phyloP scores from a whole-genome alignment of 2,113 vertebrate genomes.

The Amblyornis subalaris region DNA sequence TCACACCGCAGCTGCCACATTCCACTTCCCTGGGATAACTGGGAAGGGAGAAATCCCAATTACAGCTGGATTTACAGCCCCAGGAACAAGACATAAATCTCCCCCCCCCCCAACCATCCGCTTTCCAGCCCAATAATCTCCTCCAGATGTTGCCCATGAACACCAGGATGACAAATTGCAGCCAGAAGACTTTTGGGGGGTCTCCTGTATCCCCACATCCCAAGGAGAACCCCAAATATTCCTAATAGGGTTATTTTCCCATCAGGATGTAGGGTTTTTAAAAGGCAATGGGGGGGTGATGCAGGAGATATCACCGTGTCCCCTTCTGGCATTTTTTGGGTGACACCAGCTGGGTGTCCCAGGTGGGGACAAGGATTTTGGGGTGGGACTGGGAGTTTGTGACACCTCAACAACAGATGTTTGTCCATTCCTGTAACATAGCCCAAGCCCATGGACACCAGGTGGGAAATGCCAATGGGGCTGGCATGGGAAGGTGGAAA shows the following conservation, averaged over 20 bases:
- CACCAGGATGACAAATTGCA: neutral
- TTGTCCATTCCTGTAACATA: rapidly evolving
- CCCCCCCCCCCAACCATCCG: neutral
- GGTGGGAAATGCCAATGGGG: rapidly evolving
- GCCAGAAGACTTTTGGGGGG: neutral
- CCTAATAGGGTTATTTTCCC: neutral
- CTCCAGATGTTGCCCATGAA: constrained; percentile 69
- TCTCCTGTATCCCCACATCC: neutral
- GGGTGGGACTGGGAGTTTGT: neutral
- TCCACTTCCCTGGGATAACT: constrained; percentile 61
- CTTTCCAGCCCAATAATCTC: constrained; percentile 72
- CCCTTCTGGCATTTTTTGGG: neutral
- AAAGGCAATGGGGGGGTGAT: neutral
- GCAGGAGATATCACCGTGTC: neutral
- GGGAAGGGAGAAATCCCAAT: constrained; percentile 74
- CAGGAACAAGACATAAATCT: constrained; percentile 72
- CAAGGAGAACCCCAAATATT: neutral
- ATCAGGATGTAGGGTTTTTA: neutral
- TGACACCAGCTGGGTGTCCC: neutral
- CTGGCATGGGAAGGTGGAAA: neutral
- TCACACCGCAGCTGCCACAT: neutral
- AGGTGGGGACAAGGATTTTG: neutral
- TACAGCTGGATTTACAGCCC: constrained; percentile 76
- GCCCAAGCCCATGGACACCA: neutral
- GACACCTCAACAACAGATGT: neutral